These are phyloP conservation scores for Cygnus atratus DNA, from an alignment of 2,113 vertebrate genomes.

Conservation along the genomic window DNA sequence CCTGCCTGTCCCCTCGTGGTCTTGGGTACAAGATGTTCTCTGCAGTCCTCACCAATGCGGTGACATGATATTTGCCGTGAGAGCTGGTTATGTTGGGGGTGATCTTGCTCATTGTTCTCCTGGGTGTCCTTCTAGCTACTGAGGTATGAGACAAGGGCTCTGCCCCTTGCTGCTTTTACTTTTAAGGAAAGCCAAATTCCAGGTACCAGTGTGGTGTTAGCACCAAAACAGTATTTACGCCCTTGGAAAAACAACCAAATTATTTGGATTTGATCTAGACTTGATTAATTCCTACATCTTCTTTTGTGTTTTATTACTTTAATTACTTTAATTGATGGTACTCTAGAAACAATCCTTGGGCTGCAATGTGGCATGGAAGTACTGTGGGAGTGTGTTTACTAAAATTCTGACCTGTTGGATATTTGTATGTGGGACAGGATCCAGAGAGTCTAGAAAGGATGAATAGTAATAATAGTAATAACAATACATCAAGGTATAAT, in stretches of 20 bases:
- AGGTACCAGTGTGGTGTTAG: background rate
- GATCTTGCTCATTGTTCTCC: background rate
- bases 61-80: accelerated
- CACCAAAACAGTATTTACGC: background rate
- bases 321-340: background rate
- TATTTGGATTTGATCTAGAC: background rate
- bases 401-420: background rate
- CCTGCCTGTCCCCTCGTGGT: accelerated
- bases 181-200: background rate
- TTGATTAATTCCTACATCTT: background rate
- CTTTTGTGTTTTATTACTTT: background rate
- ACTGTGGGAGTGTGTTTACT: background rate
- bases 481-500: background rate
- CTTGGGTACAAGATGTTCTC: background rate
- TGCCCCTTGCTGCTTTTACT: background rate
- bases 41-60: background rate
- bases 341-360: background rate
- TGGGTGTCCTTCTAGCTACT: background rate
- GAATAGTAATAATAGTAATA: background rate
- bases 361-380: background rate
- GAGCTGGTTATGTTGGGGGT: background rate
- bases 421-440: background rate
- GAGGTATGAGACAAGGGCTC: background rate
- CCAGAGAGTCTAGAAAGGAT: background rate
- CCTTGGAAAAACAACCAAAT: background rate